phyloP scores from a whole-genome alignment of 2,888 invertebrate genomes.

The Nomada goodeniana region DNA sequence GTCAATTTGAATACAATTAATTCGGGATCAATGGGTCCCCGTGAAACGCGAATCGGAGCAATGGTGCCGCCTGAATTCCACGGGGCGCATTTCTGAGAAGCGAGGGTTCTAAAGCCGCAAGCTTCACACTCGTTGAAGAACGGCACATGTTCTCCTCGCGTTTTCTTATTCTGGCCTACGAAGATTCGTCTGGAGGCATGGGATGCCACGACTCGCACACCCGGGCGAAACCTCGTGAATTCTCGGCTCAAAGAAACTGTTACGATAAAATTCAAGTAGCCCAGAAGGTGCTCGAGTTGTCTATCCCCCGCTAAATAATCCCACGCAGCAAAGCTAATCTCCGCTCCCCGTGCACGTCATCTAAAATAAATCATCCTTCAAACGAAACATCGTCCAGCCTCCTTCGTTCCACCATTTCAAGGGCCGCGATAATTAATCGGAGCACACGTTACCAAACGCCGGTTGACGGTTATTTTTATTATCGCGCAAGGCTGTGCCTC shows the following conservation, averaged over 20 bases:
- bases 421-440: background rate
- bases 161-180: constrained; percentile 39
- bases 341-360: background rate
- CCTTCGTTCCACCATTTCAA: background rate
- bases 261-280: background rate
- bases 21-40: constrained; percentile 21
- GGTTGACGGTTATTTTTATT: constrained; percentile 52
- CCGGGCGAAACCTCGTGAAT: background rate
- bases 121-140: constrained; percentile 24
- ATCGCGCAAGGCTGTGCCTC: constrained; percentile 47
- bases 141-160: constrained; percentile 17
- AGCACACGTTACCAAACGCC: constrained; percentile 27
- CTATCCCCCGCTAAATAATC: background rate
- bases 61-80: constrained; percentile 35
- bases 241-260: background rate
- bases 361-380: background rate
- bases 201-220: constrained; percentile 7
- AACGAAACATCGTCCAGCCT: background rate
- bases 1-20: background rate
- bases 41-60: constrained; percentile 11
- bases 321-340: background rate
- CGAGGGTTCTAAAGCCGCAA: constrained; percentile 42
- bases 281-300: background rate
- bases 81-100: constrained; percentile 42
- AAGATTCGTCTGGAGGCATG: constrained; percentile 17